phyloP scores from a whole-genome alignment of 1,140 invertebrate genomes.

The Trichonephila clavipes region DNA sequence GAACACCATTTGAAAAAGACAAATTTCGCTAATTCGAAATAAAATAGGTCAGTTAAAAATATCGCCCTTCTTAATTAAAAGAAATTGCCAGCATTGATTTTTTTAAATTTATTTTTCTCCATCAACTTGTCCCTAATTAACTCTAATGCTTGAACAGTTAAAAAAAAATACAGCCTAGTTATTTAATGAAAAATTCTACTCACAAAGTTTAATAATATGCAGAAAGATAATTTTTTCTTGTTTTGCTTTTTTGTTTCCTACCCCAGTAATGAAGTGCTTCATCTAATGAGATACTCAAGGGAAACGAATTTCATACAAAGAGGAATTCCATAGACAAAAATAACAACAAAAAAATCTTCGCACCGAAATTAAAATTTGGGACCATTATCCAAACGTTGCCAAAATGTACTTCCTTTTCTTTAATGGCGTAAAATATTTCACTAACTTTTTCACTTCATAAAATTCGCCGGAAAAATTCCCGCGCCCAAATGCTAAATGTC shows the following conservation, averaged over 20 bases:
- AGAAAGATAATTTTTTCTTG: background rate
- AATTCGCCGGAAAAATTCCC: background rate
- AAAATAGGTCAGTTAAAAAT: background rate
- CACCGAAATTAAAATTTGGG: background rate
- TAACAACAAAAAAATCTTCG: background rate
- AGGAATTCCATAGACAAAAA: background rate
- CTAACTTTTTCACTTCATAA: background rate
- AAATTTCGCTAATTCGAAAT: too few relatives aligned
- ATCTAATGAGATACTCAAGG: background rate
- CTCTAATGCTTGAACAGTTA: background rate
- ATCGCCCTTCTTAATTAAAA: background rate
- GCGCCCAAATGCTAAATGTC: background rate
- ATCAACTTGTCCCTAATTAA: background rate
- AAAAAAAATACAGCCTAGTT: background rate
- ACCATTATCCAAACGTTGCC: background rate
- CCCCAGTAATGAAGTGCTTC: background rate
- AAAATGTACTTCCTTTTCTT: background rate
- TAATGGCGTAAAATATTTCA: slow-evolving; percentile 17
- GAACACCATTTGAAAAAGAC: too few relatives aligned
- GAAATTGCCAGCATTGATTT: background rate
- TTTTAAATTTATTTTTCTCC: background rate
- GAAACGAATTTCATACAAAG: background rate
- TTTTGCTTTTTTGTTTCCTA: background rate
- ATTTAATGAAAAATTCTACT: background rate
- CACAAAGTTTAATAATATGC: background rate